Evolutionary conservation across 2,888 invertebrate genomes (phyloP), one percentile per base, ranked within the genome.

Genomic region (Brenthis ino): DNA sequence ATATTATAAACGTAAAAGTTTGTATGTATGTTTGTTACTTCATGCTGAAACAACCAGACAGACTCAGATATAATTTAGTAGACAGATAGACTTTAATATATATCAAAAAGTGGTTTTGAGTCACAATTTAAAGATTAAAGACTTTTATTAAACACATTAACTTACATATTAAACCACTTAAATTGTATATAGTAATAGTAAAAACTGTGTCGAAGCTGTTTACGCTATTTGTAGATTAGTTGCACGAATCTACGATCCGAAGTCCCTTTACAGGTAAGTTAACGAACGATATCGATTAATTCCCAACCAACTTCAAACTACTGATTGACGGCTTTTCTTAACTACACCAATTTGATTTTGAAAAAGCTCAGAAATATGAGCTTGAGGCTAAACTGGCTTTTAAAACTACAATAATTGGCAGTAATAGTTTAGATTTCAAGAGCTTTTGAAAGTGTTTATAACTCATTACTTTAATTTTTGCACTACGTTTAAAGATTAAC

Each of bases 291-390:
- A 69, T 71, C 70, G 81, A 84, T 84, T 84, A 81, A 83, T 84
- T 82, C 81, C 80, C 76, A 84, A 83, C 78, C 84, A 81, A 80
- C 82, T 80, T 80, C 78, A 79, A 85, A 83, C 80, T 82, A 80
- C 64, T 68, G 61, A 68, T 68, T 78, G 78, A 67, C 66, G 54
- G 60, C 56, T 37, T 67, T 71, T 69, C 73, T 69, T 71, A 71
- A 69, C 71, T 71, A 60, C 55, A 61, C 58, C 57, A 66, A 67
- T 69, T 71, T 67, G 50, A 67, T 65, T 68, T 65, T 60, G 50
- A 63, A 67, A 67, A 53, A 13, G 6, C 13, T 63, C 33, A 3
- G 14, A 58, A 47, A 47, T 56, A 24, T 64, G n/a, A 65, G 51
- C 57, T 57, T 67, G 64, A 65, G 48, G 33, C 28, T 57, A 48